Conservation (phyloP, 2,113 vertebrate species). For the Microcebus jonahi region DNA sequence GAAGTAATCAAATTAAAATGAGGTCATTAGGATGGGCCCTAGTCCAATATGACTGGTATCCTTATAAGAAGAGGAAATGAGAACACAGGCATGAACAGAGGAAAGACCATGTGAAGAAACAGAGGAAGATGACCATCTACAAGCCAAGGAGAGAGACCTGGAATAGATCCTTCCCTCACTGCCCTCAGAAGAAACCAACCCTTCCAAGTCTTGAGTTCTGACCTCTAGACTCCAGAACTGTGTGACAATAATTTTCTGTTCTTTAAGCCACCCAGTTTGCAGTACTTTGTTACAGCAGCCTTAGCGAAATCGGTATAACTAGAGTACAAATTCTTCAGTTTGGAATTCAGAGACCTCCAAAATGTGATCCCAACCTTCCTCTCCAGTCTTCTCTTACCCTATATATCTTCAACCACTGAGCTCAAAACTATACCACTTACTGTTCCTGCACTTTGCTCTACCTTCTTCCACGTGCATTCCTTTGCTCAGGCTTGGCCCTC, state of each 20-base stretch:
- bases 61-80: slow-evolving; percentile 1
- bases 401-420: background rate
- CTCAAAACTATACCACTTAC: background rate
- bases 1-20: slow-evolving; percentile 2
- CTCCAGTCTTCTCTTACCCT: background rate
- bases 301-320: slow-evolving; percentile 2
- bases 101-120: background rate
- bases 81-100: background rate
- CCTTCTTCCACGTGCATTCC: too few species aligned
- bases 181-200: background rate
- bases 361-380: background rate
- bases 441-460: background rate
- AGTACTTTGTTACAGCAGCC: background rate
- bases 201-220: background rate
- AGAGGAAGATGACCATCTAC: background rate
- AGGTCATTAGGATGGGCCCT: background rate
- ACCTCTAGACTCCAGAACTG: background rate
- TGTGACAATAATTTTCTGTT: background rate
- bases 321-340: slow-evolving; percentile 25
- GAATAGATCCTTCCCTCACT: background rate
- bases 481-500: background rate
- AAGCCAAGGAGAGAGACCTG: background rate
- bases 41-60: background rate
- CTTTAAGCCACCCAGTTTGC: background rate
- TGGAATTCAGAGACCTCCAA: background rate